These are phyloP conservation scores for Myiozetetes cayanensis DNA, from an alignment of 2,113 vertebrate species.

Conservation along the genomic window DNA sequence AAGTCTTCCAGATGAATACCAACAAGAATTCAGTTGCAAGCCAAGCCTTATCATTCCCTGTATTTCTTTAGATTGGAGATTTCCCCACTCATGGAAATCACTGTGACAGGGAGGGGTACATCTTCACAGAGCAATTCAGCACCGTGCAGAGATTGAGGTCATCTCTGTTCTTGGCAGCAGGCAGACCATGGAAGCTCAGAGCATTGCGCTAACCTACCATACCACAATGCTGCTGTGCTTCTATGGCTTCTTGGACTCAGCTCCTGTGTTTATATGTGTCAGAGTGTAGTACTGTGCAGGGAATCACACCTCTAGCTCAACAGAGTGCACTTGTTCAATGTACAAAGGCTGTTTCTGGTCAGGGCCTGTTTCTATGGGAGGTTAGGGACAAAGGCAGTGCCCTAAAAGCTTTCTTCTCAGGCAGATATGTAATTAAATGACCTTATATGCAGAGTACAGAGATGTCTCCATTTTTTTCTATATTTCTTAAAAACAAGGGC, in stretches of 20 bases:
- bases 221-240: not conserved
- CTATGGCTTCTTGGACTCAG: not conserved
- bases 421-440: not conserved
- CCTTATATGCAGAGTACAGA: not conserved
- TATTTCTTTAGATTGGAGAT: not conserved
- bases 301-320: not conserved
- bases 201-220: too few species aligned
- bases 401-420: not conserved
- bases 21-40: not conserved
- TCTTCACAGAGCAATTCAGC: not conserved
- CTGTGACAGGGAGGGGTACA: not conserved
- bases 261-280: rapidly evolving
- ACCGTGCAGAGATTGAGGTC: not conserved
- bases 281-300: not conserved
- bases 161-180: not conserved
- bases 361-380: rapidly evolving
- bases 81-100: not conserved
- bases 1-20: not conserved
- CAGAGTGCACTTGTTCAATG: not conserved
- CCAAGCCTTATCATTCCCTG: not conserved
- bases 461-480: not conserved
- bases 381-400: not conserved
- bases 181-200: not conserved
- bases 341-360: not conserved
- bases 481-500: not conserved